Evolutionary conservation across 2,113 vertebrate species (phyloP).

Genomic region (Monarcha castaneiventris): DNA sequence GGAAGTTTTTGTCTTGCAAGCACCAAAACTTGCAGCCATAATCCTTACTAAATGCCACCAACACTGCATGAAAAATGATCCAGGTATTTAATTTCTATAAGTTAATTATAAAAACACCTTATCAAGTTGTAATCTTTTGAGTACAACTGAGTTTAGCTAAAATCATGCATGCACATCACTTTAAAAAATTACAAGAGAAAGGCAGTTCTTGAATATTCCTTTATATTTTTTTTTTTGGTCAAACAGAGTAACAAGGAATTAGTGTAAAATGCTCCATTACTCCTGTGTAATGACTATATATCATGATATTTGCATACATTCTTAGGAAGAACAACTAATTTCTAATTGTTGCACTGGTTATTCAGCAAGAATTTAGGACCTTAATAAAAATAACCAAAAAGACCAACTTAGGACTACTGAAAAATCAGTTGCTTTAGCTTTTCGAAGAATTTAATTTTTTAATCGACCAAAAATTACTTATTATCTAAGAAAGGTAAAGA

Average conservation of each 20-base stretch:
- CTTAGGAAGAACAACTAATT: not conserved
- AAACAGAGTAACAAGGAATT: not conserved
- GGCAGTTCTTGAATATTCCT: not conserved
- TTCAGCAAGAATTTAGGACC: not conserved
- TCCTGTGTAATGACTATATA: not conserved
- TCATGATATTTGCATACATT: not conserved
- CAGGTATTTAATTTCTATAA: not conserved
- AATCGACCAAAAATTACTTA: not conserved
- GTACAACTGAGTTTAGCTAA: not conserved
- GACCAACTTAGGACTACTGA: not conserved
- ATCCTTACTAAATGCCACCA: not conserved
- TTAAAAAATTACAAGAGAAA: not conserved
- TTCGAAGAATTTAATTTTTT: not conserved
- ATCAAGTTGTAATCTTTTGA: not conserved
- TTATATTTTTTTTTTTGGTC: not conserved
- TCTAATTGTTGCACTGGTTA: not conserved
- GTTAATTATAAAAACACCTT: not conserved
- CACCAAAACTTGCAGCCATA: not conserved
- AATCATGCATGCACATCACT: not conserved
- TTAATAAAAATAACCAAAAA: rapidly evolving
- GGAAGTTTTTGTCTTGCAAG: not conserved
- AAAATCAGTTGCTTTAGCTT: not conserved
- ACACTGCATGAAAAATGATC: not conserved
- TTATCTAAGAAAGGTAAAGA: not conserved
- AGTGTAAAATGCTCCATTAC: not conserved